Conservation (phyloP, 2,888 invertebrate species). For the Augiades crinisus region DNA sequence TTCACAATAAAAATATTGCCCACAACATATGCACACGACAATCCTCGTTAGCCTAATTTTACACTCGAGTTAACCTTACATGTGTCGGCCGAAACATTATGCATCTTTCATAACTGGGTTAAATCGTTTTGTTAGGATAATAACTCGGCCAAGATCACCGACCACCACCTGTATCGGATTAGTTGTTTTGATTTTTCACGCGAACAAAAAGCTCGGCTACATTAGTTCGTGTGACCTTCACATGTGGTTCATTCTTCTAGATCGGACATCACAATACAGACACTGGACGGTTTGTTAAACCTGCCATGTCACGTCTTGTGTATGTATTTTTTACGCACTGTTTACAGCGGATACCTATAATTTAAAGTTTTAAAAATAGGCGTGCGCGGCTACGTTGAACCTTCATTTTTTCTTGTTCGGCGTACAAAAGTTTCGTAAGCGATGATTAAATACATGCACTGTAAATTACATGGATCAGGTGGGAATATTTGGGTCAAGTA, state of each 20-base stretch:
- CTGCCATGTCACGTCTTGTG: background rate
- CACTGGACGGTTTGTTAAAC: constrained; percentile 3
- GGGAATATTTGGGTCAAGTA: constrained; percentile 25
- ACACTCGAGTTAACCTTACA: constrained; percentile 41
- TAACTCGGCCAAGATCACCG: constrained; percentile 66
- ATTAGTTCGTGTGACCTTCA: constrained; percentile 1
- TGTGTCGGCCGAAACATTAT: constrained; percentile 53
- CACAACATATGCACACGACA: constrained; percentile 37
- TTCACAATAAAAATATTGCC: constrained; percentile 31
- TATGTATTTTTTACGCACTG: background rate
- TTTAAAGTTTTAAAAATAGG: constrained; percentile 23
- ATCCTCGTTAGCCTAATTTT: constrained; percentile 49
- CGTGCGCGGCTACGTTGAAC: constrained; percentile 29
- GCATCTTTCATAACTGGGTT: constrained; percentile 63
- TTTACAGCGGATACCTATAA: constrained; percentile 15
- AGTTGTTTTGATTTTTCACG: background rate
- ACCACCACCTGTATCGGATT: constrained; percentile 29
- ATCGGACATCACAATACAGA: background rate
- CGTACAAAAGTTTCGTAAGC: constrained; percentile 33
- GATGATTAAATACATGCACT: constrained; percentile 24
- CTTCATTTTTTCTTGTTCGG: constrained; percentile 30
- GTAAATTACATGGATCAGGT: constrained; percentile 25
- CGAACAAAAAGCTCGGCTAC: background rate
- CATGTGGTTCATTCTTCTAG: background rate
- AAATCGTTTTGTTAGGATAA: constrained; percentile 54